A percentile compares a stretch with the other conserved stretches of the same genome.
phyloP scores from a whole-genome alignment of 2,888 invertebrate species.

The Notodonta dromedarius region DNA sequence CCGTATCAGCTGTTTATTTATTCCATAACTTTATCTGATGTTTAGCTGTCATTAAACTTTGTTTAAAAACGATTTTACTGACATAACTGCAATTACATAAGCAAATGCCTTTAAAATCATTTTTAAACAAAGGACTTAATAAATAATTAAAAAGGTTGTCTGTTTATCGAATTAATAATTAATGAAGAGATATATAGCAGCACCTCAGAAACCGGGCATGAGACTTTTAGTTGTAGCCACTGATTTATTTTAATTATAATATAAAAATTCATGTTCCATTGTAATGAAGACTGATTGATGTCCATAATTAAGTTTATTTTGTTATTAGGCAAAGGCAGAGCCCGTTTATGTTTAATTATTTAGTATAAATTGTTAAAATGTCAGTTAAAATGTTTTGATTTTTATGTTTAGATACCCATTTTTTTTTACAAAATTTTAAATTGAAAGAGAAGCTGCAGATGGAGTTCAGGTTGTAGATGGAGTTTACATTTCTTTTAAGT shows the following conservation, averaged over 20 bases:
- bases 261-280: slow-evolving; percentile 16
- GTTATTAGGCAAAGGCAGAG: slow-evolving; percentile 16
- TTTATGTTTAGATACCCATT: slow-evolving; percentile 15
- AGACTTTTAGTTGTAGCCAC: slow-evolving; percentile 20
- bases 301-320: slow-evolving; percentile 14
- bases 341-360: slow-evolving; percentile 17
- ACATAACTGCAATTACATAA: slow-evolving; percentile 18
- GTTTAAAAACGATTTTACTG: slow-evolving; percentile 19
- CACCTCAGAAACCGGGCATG: slow-evolving; percentile 19
- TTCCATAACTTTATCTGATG: slow-evolving; percentile 22
- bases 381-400: slow-evolving; percentile 17
- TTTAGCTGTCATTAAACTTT: slow-evolving; percentile 20
- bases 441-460: slow-evolving; percentile 16
- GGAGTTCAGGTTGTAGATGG: slow-evolving; percentile 12
- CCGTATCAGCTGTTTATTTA: slow-evolving; percentile 15
- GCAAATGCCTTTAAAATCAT: slow-evolving; percentile 22
- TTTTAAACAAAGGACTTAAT: slow-evolving; percentile 20
- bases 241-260: slow-evolving; percentile 21
- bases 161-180: slow-evolving; percentile 19
- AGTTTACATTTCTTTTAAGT: slow-evolving; percentile 12
- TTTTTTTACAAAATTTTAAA: slow-evolving; percentile 17
- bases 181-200: slow-evolving; percentile 15
- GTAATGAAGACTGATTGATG: slow-evolving; percentile 16
- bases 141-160: slow-evolving; percentile 21
- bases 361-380: slow-evolving; percentile 14